Conservation (phyloP, 2,888 invertebrate genomes). For the Pharmacophagus antenor region DNA sequence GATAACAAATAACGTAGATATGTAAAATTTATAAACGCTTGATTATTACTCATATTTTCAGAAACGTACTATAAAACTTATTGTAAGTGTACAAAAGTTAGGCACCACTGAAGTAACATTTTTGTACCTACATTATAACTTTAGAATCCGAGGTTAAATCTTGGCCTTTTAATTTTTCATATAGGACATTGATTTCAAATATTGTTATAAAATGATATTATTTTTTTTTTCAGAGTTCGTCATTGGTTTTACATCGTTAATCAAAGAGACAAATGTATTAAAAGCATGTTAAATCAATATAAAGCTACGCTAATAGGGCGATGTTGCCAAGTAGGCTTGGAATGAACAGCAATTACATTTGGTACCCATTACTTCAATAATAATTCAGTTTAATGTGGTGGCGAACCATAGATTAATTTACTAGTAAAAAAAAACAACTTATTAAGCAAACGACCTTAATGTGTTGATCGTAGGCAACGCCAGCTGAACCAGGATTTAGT, state of each 20-base stretch:
- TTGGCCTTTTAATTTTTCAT: background rate
- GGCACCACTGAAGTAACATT: conserved; percentile 1
- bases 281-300: background rate
- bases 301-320: background rate
- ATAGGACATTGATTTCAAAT: background rate
- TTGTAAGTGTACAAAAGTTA: background rate
- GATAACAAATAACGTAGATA: background rate
- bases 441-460: background rate
- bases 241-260: background rate
- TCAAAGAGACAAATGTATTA: background rate
- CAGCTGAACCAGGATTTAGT: background rate
- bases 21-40: background rate
- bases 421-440: background rate
- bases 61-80: background rate
- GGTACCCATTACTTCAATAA: too few relatives aligned
- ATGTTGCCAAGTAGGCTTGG: background rate
- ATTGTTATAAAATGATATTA: background rate
- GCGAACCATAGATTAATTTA: background rate
- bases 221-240: background rate
- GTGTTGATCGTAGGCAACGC: too few relatives aligned
- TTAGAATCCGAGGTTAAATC: background rate
- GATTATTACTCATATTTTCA: background rate
- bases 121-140: too few relatives aligned
- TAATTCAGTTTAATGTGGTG: too few relatives aligned
- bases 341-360: background rate